These are phyloP conservation scores for Acanthoscelides obtectus DNA, from an alignment of 2,888 invertebrate genomes.

Conservation along the genomic window DNA sequence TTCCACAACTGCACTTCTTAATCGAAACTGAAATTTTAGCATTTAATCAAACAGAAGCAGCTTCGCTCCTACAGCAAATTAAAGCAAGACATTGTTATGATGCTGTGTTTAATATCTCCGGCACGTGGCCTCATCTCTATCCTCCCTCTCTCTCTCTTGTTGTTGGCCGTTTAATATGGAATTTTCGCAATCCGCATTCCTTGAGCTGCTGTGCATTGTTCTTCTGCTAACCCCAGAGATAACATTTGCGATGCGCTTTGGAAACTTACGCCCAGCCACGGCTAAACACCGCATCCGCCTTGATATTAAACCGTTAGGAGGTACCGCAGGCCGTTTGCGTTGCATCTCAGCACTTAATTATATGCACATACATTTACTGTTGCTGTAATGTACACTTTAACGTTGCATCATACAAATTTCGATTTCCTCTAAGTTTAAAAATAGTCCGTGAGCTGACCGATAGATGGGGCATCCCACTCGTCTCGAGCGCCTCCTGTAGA, in stretches of 20 bases:
- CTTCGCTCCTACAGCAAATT: not conserved
- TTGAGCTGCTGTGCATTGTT: not conserved
- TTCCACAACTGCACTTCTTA: no score
- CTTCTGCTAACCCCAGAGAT: not conserved
- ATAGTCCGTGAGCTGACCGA: no score
- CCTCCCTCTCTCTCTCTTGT: not conserved
- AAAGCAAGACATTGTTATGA: not conserved
- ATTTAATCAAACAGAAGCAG: not conserved
- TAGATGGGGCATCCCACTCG: no score
- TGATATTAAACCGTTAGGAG: not conserved
- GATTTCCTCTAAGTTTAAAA: not conserved
- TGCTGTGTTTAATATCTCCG: not conserved
- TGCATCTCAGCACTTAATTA: not conserved
- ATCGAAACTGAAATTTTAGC: no score
- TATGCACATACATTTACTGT: not conserved
- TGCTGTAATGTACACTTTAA: not conserved
- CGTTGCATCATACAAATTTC: not conserved
- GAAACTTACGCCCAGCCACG: not conserved
- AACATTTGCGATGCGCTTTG: not conserved
- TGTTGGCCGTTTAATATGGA: not conserved
- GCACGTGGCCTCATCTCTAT: not conserved
- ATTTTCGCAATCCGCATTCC: not conserved
- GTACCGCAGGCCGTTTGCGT: not conserved
- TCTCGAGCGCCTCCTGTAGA: no score
- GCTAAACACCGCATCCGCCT: not conserved